Evolutionary conservation across 2,797 vertebrate genomes (phyloP), one percentile per base, ranked within the genome.

Genomic region (Erpetoichthys calabaricus): DNA sequence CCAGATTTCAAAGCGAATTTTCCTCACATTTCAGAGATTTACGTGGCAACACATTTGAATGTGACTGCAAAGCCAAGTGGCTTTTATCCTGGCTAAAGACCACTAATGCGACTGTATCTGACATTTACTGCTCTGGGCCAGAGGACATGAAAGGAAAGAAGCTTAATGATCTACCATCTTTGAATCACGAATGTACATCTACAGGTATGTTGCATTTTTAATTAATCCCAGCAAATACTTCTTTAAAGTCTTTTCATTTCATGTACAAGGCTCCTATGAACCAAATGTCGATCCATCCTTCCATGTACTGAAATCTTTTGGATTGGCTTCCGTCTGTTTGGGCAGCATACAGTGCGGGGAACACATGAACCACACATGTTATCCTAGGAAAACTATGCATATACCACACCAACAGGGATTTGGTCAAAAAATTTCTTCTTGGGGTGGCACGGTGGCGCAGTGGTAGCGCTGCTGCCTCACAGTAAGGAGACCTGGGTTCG

Each of bases 61-160:
- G 96, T 63, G 92, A 99, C 80, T 99, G 96, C 77, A 89, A 92
- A 67, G 86, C 90, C 64, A 99, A 98, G 75, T 99, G 96, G 96
- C 72, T 99, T 74, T 94, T 95, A 83, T 78, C 72, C 64, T 99
- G 95, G 96, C 70, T 99, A 76, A 96, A 94, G 79, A 93, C 79
- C 86, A 99, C 94, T 65, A 99, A 99, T 60, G 92, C 95, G 70
- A 94, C 92, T 5, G 94, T 97, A 68, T 94, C 92, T 1, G 92
- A 97, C 70, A 91, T 90, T 63, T 66, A 92, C 60, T 99, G 95
- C 69, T 77, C 80, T 3, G 89, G 91, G 41, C 96, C 94, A 0
- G 88, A 90, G 62, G 90, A 94, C 67, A 90, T 94, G 82, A 91
- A 90, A 82, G 93, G 89, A 75, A 94, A 92, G 80, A 88, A 89